Evolutionary conservation across 1,140 invertebrate genomes (phyloP), one percentile per base, ranked within the genome.

Genomic region (Littorina saxatilis): DNA sequence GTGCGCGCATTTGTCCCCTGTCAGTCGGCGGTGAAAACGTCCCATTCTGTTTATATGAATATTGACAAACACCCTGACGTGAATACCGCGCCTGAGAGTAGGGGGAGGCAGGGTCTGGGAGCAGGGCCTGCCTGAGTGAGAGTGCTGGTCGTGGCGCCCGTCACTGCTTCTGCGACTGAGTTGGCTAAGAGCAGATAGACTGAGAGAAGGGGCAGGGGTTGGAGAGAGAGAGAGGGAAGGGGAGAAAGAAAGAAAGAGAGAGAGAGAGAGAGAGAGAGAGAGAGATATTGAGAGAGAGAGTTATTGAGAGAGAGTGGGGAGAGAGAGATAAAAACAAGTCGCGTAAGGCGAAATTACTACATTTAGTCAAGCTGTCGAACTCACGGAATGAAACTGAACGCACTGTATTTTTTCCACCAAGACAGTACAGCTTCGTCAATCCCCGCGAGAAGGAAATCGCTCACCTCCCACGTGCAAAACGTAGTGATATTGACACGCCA

Each of bases 21-120:
- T 70, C 68, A 70, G 37, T 37, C 68, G 35, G 35, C 37, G 7
- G 15, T 40, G 35, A 39, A 70, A 70, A 70, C 68, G 29, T 70
- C 27, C 68, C 68, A 70, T 70, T 70, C 68, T 70, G 68, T 70
- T 70, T 70, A 70, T 70, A 68, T 70, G 68, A 70, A 70, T 70
- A 70, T 70, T 70, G 68, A 70, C 68, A 70, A 70, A 70, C 68
- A 70, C 68, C 11, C 68, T 70, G 68, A 70, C 68, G 35, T 32
- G 29, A 40, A 37, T 15, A n/a, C 35, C 1, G 39, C n/a, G 35
- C 9, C 61, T 27, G 32, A 32, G 61, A 32, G n/a, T 23, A 63
- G 61, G 32, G 39, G 40, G 68, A 32, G 35, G 11, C 11, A 32
- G 20, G 63, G 15, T n/a, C 17, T 11, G 63, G 11, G 63, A 27